Base-by-base conservation (phyloP, 1,140 invertebrate species). In the Tenebrio molitor region DNA sequence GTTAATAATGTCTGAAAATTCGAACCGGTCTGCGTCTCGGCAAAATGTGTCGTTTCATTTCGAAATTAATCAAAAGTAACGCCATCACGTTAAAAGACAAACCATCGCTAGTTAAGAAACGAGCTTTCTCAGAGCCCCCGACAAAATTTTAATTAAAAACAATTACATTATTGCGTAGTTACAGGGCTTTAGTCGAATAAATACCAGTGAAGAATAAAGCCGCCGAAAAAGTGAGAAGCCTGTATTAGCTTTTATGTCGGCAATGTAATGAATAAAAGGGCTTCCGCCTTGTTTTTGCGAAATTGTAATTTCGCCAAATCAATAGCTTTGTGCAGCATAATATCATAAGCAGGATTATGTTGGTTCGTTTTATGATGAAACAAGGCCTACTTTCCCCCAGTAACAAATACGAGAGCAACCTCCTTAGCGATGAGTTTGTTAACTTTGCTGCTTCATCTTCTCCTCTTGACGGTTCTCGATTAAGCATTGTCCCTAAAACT, bases 381-480 rank as follows among this genome's bases (percentile, higher is more conserved):
- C 50, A 58, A 58, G 50, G 50, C 50, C 14, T 15, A 15, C 42
- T 46, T 33, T 58, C 50, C 44, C 44, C 44, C 1, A 50, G 44
- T 21, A 50, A 29, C 50, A 58, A 50, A 50, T 50, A 58, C 50
- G 21, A 29, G 50, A 58, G 50, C 12, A 29, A 58, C 50, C 50
- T 58, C 50, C 50, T 58, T 29, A 58, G 50, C 50, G 21, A n/a
- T 14, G 50, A 58, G 50, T 58, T 58, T 58, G 50, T 58, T 58
- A 58, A 58, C 50, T 58, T 58, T 58, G 50, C 50, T 58, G 50
- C 50, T 58, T 58, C 50, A 58, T 58, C 50, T 58, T 58, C 50
- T 29, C 21, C 23, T 58, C 50, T 58, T 58, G 50, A 58, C 50
- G 50, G 21, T 23, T 58, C 50, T 58, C 50, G 50, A 58, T 58